Conservation (phyloP, 2,888 invertebrate species). For the Napeogenes sylphis region DNA sequence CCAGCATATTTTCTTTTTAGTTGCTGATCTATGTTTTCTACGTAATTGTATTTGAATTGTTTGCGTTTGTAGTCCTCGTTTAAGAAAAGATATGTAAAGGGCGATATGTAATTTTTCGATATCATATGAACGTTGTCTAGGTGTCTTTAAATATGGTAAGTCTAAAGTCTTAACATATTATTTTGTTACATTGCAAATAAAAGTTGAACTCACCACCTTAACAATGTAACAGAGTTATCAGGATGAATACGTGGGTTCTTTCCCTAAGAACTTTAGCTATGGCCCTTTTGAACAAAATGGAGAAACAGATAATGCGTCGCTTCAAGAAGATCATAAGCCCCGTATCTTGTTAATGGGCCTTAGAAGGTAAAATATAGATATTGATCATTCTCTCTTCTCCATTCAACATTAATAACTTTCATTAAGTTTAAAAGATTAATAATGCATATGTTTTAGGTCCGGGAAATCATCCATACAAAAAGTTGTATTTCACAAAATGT, state of each 20-base stretch:
- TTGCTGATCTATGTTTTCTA: slow-evolving; percentile 1
- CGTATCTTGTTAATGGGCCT: slow-evolving; percentile 96
- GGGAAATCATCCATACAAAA: slow-evolving; percentile 99
- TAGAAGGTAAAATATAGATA: slow-evolving; percentile 79
- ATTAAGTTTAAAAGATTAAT: too few species aligned
- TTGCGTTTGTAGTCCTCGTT: background rate
- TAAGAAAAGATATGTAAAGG: slow-evolving; percentile 18
- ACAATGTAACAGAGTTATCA: slow-evolving; percentile 65
- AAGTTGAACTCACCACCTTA: slow-evolving; percentile 19
- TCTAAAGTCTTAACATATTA: slow-evolving; percentile 4
- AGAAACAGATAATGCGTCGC: slow-evolving; percentile 78
- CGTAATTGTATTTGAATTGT: slow-evolving; percentile 1
- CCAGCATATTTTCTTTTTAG: slow-evolving; percentile 5
- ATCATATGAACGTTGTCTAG: slow-evolving; percentile 8
- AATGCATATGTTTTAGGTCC: slow-evolving; percentile 79
- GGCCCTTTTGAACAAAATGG: slow-evolving; percentile 91
- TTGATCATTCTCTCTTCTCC: too few species aligned
- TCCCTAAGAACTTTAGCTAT: slow-evolving; percentile 95
- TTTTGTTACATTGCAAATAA: slow-evolving; percentile 11
- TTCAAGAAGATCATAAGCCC: slow-evolving; percentile 90
- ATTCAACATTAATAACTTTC: too few species aligned
- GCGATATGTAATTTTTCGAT: slow-evolving; percentile 13
- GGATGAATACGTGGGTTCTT: slow-evolving; percentile 81
- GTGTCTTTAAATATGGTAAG: slow-evolving; percentile 25
- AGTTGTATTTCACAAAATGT: slow-evolving; percentile 99